Evolutionary conservation across 30 jellyfish, hydroid and myxozoan species (phyloP).

Genomic region (Pseudorhiza aurosa): DNA sequence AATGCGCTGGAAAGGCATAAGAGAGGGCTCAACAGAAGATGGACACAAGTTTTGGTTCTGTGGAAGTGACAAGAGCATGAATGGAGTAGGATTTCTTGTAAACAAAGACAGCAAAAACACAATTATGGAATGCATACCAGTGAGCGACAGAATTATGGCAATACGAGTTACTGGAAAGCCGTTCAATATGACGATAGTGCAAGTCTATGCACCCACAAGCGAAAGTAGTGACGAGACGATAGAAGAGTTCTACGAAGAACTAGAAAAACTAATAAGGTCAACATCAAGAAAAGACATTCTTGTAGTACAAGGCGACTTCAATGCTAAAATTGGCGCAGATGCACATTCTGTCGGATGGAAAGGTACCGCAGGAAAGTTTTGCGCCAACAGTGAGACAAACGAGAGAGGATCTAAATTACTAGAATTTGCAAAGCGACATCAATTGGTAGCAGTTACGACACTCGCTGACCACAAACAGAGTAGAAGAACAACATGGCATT

Average conservation of each 20-base stretch:
- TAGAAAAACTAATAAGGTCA: conserved; percentile 11
- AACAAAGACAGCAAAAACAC: background rate
- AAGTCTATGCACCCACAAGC: conserved; percentile 33
- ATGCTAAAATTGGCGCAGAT: conserved; percentile 38
- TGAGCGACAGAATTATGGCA: conserved; percentile 5
- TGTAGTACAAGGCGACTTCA: conserved; percentile 40
- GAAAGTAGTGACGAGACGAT: conserved; percentile 18
- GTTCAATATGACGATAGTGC: conserved; percentile 18
- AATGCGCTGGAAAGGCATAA: conserved; percentile 45
- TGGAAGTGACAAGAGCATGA: conserved; percentile 15
- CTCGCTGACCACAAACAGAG: conserved; percentile 5
- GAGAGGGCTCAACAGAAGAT: conserved; percentile 9
- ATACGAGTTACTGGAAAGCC: conserved; percentile 28
- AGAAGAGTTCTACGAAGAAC: conserved; percentile 44
- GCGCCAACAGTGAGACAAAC: conserved; percentile 8
- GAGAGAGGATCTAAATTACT: conserved; percentile 21
- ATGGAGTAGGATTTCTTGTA: conserved; percentile 32
- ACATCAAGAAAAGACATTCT: conserved; percentile 25
- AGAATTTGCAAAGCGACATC: conserved; percentile 7
- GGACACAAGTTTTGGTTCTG: conserved; percentile 52
- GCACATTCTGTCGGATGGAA: conserved; percentile 23
- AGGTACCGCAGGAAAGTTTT: conserved; percentile 19
- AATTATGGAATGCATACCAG: conserved; percentile 30
- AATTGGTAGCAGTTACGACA: background rate
- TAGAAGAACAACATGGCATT: conserved; percentile 38